These are phyloP conservation scores for Alectoris magna DNA, from an alignment of 2,797 vertebrate species.

Conservation along the genomic window DNA sequence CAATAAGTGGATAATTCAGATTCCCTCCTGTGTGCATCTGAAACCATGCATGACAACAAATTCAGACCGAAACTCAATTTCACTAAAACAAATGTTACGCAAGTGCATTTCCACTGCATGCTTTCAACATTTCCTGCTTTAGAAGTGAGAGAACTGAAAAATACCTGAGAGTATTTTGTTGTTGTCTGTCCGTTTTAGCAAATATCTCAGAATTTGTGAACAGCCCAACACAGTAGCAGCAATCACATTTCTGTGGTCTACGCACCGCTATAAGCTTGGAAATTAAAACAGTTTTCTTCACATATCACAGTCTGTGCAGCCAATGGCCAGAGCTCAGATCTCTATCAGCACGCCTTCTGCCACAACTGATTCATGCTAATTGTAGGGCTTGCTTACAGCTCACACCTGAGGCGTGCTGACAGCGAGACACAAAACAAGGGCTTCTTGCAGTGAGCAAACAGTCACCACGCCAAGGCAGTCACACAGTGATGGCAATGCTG, in stretches of 20 bases:
- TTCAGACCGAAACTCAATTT: not conserved
- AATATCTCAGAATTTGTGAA: not conserved
- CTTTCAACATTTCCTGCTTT: not conserved
- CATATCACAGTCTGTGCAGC: not conserved
- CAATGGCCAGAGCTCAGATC: not conserved
- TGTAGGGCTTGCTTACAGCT: not conserved
- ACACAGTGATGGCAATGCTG: not conserved
- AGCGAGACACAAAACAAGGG: not conserved
- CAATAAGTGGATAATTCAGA: not conserved
- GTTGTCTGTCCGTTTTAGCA: not conserved
- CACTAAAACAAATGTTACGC: not conserved
- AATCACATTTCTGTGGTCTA: not conserved
- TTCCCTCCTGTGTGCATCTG: not conserved
- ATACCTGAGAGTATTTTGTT: not conserved
- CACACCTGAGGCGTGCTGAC: not conserved
- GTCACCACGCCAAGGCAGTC: too few species aligned
- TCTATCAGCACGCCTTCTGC: not conserved
- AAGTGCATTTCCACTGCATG: not conserved
- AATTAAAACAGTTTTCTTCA: not conserved
- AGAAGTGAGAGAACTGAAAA: not conserved
- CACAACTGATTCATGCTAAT: accelerated
- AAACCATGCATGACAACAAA: not conserved
- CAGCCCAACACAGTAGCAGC: not conserved
- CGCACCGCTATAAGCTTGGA: not conserved
- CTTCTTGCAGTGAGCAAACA: not conserved